These are phyloP conservation scores for Aplysia californica DNA, from an alignment of 1,140 invertebrate species.

Conservation along the genomic window DNA sequence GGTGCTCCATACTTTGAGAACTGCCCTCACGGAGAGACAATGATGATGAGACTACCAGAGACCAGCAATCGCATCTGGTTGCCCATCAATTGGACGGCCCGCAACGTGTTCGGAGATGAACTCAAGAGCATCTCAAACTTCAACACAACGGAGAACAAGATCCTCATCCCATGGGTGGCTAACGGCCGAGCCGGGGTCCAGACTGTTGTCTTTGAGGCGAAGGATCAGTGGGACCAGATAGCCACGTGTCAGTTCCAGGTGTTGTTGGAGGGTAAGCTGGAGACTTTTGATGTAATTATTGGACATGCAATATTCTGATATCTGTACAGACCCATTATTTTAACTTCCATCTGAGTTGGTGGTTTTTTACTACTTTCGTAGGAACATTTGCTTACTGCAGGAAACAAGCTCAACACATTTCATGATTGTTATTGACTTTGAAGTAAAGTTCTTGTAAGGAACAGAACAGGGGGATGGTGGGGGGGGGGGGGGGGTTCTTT, in stretches of 20 bases:
- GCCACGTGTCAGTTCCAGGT: slow-evolving; percentile 44
- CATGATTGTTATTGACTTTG: no score
- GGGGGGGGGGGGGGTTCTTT: no score
- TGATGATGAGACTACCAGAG: slow-evolving; percentile 32
- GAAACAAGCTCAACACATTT: no score
- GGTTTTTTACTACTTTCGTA: no score
- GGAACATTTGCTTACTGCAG: no score
- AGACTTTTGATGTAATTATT: no score
- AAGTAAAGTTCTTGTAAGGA: no score
- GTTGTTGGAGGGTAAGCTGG: slow-evolving; percentile 32
- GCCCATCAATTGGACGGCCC: slow-evolving; percentile 37
- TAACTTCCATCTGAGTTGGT: no score
- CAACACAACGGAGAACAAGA: slow-evolving; percentile 31
- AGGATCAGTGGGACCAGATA: slow-evolving; percentile 38
- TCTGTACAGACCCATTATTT: no score
- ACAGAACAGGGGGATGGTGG: no score
- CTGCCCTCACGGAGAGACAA: slow-evolving; percentile 39
- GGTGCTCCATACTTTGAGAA: slow-evolving; percentile 44
- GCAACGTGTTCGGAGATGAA: slow-evolving; percentile 33
- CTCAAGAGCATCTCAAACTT: slow-evolving; percentile 38
- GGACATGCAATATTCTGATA: no score
- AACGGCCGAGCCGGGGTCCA: slow-evolving; percentile 33
- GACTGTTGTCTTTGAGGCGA: slow-evolving; percentile 38
- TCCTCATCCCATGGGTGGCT: slow-evolving; percentile 34
- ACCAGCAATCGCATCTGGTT: slow-evolving; percentile 32